Evolutionary conservation across 2,113 vertebrate genomes (phyloP).

Genomic region (Castor canadensis): DNA sequence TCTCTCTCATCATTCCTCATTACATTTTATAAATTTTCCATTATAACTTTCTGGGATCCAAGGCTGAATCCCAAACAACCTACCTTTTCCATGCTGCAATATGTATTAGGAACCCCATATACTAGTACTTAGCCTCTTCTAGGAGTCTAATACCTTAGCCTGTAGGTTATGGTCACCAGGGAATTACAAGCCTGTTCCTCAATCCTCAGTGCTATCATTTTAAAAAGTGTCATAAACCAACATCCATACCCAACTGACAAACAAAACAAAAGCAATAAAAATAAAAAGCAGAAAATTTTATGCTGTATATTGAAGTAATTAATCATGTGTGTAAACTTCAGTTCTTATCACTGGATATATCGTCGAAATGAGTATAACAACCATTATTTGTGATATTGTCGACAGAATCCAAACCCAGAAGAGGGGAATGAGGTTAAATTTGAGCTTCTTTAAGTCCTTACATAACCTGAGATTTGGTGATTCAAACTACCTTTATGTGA

Average conservation of each 20-base stretch:
- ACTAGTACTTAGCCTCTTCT: background rate
- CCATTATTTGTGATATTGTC: background rate
- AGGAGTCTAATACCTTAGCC: background rate
- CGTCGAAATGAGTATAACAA: background rate
- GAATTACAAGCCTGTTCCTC: background rate
- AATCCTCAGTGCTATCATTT: background rate
- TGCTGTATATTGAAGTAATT: background rate
- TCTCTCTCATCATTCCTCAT: background rate
- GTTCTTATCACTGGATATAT: background rate
- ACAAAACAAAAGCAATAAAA: background rate
- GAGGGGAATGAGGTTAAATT: background rate
- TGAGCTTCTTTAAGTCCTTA: background rate
- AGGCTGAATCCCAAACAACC: background rate
- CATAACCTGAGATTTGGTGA: background rate
- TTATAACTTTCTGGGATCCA: background rate
- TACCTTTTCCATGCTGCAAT: background rate
- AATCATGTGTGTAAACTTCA: background rate
- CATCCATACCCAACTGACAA: background rate
- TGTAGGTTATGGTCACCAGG: background rate
- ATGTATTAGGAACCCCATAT: too few relatives aligned
- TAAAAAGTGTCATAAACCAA: background rate
- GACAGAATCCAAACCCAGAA: background rate
- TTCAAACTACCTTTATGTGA: background rate
- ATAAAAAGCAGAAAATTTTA: background rate
- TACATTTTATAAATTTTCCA: background rate